Evolutionary conservation across 1,140 invertebrate genomes (phyloP).

Genomic region (Meloidogyne floridensis): DNA sequence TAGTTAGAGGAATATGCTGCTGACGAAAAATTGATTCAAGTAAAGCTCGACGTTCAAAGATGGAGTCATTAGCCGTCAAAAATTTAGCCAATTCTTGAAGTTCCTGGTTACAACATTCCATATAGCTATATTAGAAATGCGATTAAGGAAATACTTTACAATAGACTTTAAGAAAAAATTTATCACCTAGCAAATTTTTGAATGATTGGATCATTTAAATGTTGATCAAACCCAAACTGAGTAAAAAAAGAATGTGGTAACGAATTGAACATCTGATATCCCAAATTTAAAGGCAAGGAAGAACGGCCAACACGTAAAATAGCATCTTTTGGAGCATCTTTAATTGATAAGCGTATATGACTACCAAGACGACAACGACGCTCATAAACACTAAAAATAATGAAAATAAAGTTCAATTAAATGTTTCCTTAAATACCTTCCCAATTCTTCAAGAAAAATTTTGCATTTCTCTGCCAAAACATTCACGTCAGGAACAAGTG

Average conservation of each 20-base stretch:
- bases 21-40: slow-evolving; percentile 44
- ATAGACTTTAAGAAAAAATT: background rate
- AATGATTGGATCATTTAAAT: background rate
- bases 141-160: too few relatives aligned
- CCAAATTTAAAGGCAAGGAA: background rate
- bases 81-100: slow-evolving; percentile 28
- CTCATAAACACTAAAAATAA: slow-evolving; percentile 44
- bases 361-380: slow-evolving; percentile 79
- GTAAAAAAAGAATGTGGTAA: background rate
- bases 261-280: background rate
- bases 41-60: slow-evolving; percentile 50
- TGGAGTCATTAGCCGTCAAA: slow-evolving; percentile 68
- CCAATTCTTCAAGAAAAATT: slow-evolving; percentile 64
- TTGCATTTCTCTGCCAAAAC: slow-evolving; percentile 74
- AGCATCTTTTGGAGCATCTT: slow-evolving; percentile 78
- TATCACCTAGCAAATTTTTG: background rate
- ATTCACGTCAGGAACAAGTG: slow-evolving; percentile 88
- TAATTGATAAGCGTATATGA: slow-evolving; percentile 76
- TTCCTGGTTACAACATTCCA: slow-evolving; percentile 26
- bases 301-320: slow-evolving; percentile 76
- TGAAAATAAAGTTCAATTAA: background rate
- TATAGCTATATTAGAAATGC: slow-evolving; percentile 18
- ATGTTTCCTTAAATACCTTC: slow-evolving; percentile 61
- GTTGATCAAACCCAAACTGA: background rate
- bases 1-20: slow-evolving; percentile 37